These are phyloP conservation scores for Parapristionchus giblindavisi DNA, from an alignment of 2,888 invertebrate genomes.

Conservation along the genomic window DNA sequence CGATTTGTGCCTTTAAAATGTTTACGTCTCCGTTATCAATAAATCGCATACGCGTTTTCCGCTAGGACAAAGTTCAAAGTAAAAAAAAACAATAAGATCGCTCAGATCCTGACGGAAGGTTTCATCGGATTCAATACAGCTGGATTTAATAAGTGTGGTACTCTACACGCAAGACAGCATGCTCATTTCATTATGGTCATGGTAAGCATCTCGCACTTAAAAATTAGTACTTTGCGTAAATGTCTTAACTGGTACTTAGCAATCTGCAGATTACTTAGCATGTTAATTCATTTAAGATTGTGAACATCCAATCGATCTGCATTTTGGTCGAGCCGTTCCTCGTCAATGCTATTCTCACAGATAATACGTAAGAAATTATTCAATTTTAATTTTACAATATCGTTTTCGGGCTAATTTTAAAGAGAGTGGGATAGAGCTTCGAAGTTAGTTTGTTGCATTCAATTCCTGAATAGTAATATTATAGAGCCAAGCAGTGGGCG, in stretches of 20 bases:
- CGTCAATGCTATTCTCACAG: slow-evolving; percentile 46
- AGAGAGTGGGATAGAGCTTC: background rate
- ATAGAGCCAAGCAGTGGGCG: too few relatives aligned
- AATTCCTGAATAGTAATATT: too few relatives aligned
- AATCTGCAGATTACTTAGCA: too few relatives aligned
- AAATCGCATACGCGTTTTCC: background rate
- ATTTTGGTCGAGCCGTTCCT: slow-evolving; percentile 53
- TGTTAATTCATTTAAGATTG: slow-evolving; percentile 43
- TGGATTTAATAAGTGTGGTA: slow-evolving; percentile 54
- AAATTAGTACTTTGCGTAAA: background rate
- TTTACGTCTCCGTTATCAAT: background rate
- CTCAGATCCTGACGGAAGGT: slow-evolving; percentile 50
- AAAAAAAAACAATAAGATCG: background rate
- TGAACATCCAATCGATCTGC: slow-evolving; percentile 50
- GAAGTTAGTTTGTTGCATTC: too few relatives aligned
- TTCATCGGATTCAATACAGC: slow-evolving; percentile 52
- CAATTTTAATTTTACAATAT: too few relatives aligned
- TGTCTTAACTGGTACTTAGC: too few relatives aligned
- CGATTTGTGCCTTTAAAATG: too few relatives aligned
- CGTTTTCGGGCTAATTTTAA: too few relatives aligned
- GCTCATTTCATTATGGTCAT: slow-evolving; percentile 50
- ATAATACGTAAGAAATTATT: slow-evolving; percentile 43
- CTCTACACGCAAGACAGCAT: slow-evolving; percentile 49
- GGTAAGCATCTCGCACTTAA: slow-evolving; percentile 30
- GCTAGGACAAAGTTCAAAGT: background rate